These are phyloP conservation scores for Carcina quercana DNA, from an alignment of 2,888 invertebrate genomes.

Conservation along the genomic window DNA sequence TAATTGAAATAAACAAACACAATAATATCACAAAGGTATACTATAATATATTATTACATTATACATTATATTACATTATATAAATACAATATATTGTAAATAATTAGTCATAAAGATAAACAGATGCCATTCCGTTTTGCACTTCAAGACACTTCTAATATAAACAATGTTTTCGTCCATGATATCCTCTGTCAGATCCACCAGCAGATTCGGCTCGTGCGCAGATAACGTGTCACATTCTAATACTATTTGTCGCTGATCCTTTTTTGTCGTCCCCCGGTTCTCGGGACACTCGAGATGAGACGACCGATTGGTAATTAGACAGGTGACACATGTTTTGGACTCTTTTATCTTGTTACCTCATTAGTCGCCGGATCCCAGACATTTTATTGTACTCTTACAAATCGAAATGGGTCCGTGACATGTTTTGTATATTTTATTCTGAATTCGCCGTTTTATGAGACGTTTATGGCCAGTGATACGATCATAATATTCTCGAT, in stretches of 20 bases:
- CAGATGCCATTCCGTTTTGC: too few relatives aligned
- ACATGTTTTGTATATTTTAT: conserved; percentile 14
- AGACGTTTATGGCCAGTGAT: conserved; percentile 10
- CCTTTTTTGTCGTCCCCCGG: conserved; percentile 46
- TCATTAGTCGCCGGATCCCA: conserved; percentile 41
- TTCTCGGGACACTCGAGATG: too few relatives aligned
- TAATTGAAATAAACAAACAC: too few relatives aligned
- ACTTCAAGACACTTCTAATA: not conserved
- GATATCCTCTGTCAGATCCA: not conserved
- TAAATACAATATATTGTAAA: too few relatives aligned
- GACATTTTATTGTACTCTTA: conserved; percentile 39
- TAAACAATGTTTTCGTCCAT: not conserved
- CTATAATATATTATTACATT: too few relatives aligned
- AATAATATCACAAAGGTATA: too few relatives aligned
- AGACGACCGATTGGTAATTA: conserved; percentile 67
- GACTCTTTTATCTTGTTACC: conserved; percentile 54
- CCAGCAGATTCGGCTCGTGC: conserved; percentile 24
- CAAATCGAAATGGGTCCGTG: conserved; percentile 21
- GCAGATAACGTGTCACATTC: conserved; percentile 41
- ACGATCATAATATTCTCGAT: conserved; percentile 7
- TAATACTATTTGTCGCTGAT: conserved; percentile 55
- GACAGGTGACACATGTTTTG: conserved; percentile 66
- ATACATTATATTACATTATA: too few relatives aligned
- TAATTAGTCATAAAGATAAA: too few relatives aligned
- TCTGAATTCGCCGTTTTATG: conserved; percentile 15